Evolutionary conservation across 1,140 invertebrate genomes (phyloP).

Genomic region (Lordiphosa collinella): DNA sequence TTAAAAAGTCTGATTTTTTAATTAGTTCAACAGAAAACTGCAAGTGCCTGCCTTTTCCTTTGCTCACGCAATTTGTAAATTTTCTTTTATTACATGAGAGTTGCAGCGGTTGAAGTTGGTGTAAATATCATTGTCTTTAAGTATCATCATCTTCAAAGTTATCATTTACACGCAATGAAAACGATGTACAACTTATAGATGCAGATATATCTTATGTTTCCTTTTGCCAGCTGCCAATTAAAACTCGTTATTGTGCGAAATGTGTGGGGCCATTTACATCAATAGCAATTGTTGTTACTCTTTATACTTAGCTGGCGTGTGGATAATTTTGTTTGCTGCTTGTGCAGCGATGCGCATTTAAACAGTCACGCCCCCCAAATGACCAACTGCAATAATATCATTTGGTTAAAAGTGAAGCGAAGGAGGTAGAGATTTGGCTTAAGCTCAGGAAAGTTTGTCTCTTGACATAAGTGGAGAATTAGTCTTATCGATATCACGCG

Average conservation of each 20-base stretch:
- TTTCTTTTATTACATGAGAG: slow-evolving; percentile 45
- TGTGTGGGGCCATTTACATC: slow-evolving; percentile 62
- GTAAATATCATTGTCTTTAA: slow-evolving; percentile 43
- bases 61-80: slow-evolving; percentile 71
- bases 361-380: slow-evolving; percentile 20
- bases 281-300: slow-evolving; percentile 46
- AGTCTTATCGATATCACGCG: no score
- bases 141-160: slow-evolving; percentile 14
- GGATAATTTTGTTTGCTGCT: not conserved
- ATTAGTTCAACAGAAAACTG: slow-evolving; percentile 56
- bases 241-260: slow-evolving; percentile 60
- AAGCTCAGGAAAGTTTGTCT: no score
- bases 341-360: slow-evolving; percentile 38
- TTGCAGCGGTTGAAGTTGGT: slow-evolving; percentile 3
- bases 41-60: not conserved
- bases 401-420: not conserved
- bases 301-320: not conserved
- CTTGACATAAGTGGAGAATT: no score
- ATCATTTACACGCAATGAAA: slow-evolving; percentile 53
- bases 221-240: slow-evolving; percentile 45
- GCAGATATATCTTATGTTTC: slow-evolving; percentile 6
- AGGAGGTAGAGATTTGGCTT: no score
- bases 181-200: slow-evolving; percentile 15
- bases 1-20: slow-evolving; percentile 71
- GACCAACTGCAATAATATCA: slow-evolving; percentile 1